Base-by-base conservation (phyloP, 2,888 invertebrate genomes). In the Zaprionus lineosus region DNA sequence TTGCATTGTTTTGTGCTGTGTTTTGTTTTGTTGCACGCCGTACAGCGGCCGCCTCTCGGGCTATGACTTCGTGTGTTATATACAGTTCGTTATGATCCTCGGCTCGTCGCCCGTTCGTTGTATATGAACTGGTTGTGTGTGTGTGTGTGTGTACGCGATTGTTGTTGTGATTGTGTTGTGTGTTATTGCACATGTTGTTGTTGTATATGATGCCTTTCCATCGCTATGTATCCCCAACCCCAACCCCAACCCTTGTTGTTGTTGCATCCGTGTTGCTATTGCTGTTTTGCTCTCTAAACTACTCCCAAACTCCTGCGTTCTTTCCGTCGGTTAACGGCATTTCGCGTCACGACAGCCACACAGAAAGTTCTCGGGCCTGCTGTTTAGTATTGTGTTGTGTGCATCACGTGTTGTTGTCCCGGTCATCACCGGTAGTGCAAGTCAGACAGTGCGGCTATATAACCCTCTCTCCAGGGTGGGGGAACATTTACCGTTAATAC, bases 1-100 rank as follows among this genome's bases (percentile, higher is more conserved):
- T 78, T 86, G 86, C 84, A 81, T 86, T 86, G 87, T 86, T 83
- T 87, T 86, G 87, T 87, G 84, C 85, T 86, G 83, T 74, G 76
- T 86, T 86, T 84, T 83, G 82, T 86, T 86, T 76, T 82, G 81
- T 65, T 73, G 70, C 61, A 63, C 70, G 53, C 74, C 63, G 51
- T 70, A 63, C 65, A 47, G 53, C 48, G 70, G 60, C 74, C 64
- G 72, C 69, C 67, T 68, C 64, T 74, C 66, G 66, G 55, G 62
- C 74, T 67, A 71, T 74, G 76, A 76, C 76, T 82, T 79, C 81
- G 84, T 73, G n/a, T n/a, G 74, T 73, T 84, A 84, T 83, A 18
- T 74, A 77, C 72, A 73, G 66, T 37, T 44, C 74, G 74, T 77
- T 81, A 77, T 81, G 77, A 79, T 79, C 62, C 58, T 83, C 78